Evolutionary conservation across 2,113 vertebrate genomes (phyloP), one percentile per base, ranked within the genome.

Genomic region (Drymodes brunneopygia): DNA sequence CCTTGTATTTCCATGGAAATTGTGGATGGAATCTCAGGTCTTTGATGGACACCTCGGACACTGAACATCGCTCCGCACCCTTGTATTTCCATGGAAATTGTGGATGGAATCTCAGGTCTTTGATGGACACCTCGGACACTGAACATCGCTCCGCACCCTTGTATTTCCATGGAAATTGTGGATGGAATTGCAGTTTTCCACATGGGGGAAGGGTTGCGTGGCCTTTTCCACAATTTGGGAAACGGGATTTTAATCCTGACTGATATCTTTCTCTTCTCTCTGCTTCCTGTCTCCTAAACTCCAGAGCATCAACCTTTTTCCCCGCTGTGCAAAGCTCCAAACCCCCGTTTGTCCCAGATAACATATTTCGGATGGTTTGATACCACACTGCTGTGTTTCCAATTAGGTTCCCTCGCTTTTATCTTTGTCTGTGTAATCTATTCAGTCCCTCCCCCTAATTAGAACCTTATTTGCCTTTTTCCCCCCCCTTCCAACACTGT

Each of bases 391-490:
- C 61, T 91, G 81, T 97, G 95, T 97, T 97, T 97, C 96, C 95
- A 97, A 96, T 97, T 97, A 97, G 75, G n/a, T 94, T 75, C 53
- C 79, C 40, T 77, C 3, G 88, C 81, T 97, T 97, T 97, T 97
- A 97, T 97, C 96, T 94, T 61, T 65, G 90, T 77, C 89, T 78
- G 64, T 88, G 81, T 96, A 97, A 97, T 96, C 96, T 92, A 1
- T 40, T 65, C 96, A 70, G 80, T 86, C 94, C 93, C 96, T 97
- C 95, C 96, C 81, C 90, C 88, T 97, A 97, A 97, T 97, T 97
- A 96, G 96, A 97, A 95, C 86, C 97, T 97, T 95, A 93, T 94
- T 97, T 96, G 92, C 88, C 92, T 93, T 90, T 89, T 64, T 16
- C 5, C 19, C 56, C 28, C 45, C 56, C 28, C 45, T 80, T 91